A percentile compares a stretch with the other conserved stretches of the same genome.
phyloP scores from a whole-genome alignment of 92 coral and sea anemone species.

The Paramuricea clavata region DNA sequence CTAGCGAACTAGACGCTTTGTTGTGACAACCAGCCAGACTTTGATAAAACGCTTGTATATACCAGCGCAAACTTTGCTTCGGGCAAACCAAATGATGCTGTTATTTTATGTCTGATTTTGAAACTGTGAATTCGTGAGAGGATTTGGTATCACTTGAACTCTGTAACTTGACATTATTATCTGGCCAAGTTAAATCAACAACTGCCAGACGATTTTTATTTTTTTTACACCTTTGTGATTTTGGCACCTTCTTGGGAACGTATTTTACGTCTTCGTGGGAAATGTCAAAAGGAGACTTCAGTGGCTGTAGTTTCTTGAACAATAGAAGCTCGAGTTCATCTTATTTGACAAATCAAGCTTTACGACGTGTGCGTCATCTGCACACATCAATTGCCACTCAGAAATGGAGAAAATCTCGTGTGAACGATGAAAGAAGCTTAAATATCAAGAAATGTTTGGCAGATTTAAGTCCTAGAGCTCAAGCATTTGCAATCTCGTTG shows the following conservation, averaged over 20 bases:
- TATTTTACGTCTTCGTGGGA: not conserved
- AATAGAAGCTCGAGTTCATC: slow-evolving; percentile 6
- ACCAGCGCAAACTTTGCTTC: no score
- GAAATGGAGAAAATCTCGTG: slow-evolving; percentile 32
- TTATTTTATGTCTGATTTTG: not conserved
- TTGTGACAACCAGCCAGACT: not conserved
- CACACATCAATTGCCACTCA: slow-evolving; percentile 43
- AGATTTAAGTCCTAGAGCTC: not conserved
- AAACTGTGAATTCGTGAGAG: not conserved
- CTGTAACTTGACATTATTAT: not conserved
- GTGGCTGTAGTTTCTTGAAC: not conserved
- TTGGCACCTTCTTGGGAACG: not conserved
- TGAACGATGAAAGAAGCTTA: not conserved
- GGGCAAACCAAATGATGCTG: no score
- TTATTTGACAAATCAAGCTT: slow-evolving; percentile 34
- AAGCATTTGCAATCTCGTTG: slow-evolving; percentile 9
- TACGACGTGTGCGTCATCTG: slow-evolving; percentile 20
- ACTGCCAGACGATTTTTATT: not conserved
- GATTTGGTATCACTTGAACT: not conserved
- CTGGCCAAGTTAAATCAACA: no score
- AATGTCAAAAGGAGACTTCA: slow-evolving; percentile 2
- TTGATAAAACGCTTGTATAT: not conserved
- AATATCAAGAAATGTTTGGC: not conserved
- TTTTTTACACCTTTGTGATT: not conserved
- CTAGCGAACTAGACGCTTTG: not conserved